A percentile compares a stretch with the other conserved stretches of the same genome.
These are phyloP conservation scores for Meles meles DNA, from an alignment of 2,113 vertebrate species.

Conservation along the genomic window DNA sequence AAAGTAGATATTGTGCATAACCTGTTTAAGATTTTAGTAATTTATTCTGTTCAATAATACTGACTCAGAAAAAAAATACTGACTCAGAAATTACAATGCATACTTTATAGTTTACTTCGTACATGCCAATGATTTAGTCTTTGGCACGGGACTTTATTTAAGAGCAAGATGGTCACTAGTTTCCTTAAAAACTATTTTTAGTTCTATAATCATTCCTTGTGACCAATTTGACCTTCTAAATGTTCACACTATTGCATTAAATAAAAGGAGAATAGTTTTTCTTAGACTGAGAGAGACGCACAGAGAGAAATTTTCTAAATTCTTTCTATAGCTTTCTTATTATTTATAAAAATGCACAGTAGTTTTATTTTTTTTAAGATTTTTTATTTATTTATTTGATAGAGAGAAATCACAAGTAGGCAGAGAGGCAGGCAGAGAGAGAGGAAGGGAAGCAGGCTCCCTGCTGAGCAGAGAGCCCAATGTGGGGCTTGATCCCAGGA, in stretches of 20 bases:
- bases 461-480: too few species aligned
- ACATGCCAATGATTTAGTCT: conserved; percentile 4
- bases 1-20: neutral
- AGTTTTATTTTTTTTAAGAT: too few species aligned
- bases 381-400: too few species aligned
- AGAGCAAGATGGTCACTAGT: conserved; percentile 7
- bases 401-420: too few species aligned
- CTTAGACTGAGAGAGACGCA: neutral
- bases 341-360: conserved; percentile 45
- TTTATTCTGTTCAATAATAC: conserved; percentile 23
- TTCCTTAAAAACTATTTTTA: conserved; percentile 56
- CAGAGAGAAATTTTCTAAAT: conserved; percentile 37
- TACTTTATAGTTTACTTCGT: conserved; percentile 16
- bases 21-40: neutral
- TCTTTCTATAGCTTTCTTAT: conserved; percentile 42
- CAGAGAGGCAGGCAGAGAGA: too few species aligned
- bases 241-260: conserved; percentile 67
- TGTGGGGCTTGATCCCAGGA: too few species aligned
- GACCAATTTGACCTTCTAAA: conserved; percentile 51
- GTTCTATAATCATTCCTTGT: conserved; percentile 28
- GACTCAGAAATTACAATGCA: conserved; percentile 27
- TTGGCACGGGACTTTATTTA: conserved; percentile 44
- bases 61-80: neutral
- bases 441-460: too few species aligned
- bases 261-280: conserved; percentile 56